A percentile compares a stretch with the other conserved stretches of the same genome.
These are phyloP conservation scores for Poeciliopsis prolifica DNA, from an alignment of 2,113 vertebrate genomes.

Conservation along the genomic window DNA sequence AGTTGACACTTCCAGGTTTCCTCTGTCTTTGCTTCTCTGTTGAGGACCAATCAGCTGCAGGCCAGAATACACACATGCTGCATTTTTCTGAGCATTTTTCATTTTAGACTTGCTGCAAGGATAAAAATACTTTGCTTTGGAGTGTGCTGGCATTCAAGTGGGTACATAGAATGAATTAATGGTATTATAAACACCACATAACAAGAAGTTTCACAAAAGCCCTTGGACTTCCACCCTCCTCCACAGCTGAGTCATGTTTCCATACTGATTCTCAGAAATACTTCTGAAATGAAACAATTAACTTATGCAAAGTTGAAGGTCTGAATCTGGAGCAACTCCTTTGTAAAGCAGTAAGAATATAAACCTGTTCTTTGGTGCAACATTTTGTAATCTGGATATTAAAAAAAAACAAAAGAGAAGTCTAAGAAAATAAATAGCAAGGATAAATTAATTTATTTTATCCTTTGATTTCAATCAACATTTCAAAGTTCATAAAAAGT, in stretches of 20 bases:
- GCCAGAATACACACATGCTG: conserved; percentile 3
- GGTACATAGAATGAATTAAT: not conserved
- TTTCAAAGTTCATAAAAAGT: no score
- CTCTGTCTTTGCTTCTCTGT: conserved; percentile 3
- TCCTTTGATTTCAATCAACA: no score
- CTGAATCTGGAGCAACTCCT: not conserved
- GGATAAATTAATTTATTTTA: no score
- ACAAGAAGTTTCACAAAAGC: not conserved
- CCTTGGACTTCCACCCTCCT: conserved; percentile 10
- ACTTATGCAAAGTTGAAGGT: conserved; percentile 19
- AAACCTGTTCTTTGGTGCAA: not conserved
- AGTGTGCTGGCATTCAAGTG: not conserved
- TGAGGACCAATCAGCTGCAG: conserved; percentile 29
- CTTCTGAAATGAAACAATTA: not conserved
- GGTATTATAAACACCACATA: not conserved
- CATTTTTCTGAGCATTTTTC: not conserved
- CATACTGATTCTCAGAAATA: not conserved
- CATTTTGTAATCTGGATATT: not conserved
- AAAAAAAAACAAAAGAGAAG: no score
- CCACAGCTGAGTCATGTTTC: conserved; percentile 21
- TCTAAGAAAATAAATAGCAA: no score
- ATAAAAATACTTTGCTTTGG: not conserved
- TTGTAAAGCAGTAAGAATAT: not conserved
- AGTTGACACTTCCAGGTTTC: conserved; percentile 28
- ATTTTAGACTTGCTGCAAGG: not conserved